Evolutionary conservation across 2,888 invertebrate species (phyloP).

Genomic region (Resseliella maxima): DNA sequence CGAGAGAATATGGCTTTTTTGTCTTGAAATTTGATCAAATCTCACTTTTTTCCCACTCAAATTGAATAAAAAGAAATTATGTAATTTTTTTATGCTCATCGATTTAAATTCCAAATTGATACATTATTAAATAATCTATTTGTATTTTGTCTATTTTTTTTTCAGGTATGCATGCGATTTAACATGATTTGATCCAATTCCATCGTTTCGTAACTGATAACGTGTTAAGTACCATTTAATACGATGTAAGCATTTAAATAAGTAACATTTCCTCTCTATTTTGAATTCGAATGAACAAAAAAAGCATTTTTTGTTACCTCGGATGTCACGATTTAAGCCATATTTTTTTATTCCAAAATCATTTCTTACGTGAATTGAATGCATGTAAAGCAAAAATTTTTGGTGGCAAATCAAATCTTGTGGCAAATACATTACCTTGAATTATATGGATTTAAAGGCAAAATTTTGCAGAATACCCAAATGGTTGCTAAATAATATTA

Average conservation of each 20-base stretch:
- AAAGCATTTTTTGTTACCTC: background rate
- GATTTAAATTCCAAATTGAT: background rate
- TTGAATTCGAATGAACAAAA: background rate
- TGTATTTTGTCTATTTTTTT: background rate
- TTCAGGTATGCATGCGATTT: slow-evolving; percentile 18
- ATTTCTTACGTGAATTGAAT: background rate
- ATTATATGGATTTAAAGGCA: background rate
- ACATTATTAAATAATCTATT: background rate
- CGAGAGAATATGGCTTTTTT: background rate
- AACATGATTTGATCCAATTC: background rate
- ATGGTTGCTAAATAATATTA: no score
- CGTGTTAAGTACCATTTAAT: background rate
- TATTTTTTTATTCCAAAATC: background rate
- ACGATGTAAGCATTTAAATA: background rate
- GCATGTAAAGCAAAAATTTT: no score
- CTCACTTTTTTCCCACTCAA: background rate
- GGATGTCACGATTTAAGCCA: background rate
- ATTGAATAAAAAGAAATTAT: background rate
- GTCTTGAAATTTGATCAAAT: background rate
- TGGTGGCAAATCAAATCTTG: background rate
- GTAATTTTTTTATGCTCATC: background rate
- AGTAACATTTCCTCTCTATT: background rate
- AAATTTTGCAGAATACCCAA: no score
- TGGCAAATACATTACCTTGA: background rate
- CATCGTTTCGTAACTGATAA: background rate